Evolutionary conservation across 2,113 vertebrate genomes (phyloP), one percentile per base, ranked within the genome.

Genomic region (Bagarius yarrelli): DNA sequence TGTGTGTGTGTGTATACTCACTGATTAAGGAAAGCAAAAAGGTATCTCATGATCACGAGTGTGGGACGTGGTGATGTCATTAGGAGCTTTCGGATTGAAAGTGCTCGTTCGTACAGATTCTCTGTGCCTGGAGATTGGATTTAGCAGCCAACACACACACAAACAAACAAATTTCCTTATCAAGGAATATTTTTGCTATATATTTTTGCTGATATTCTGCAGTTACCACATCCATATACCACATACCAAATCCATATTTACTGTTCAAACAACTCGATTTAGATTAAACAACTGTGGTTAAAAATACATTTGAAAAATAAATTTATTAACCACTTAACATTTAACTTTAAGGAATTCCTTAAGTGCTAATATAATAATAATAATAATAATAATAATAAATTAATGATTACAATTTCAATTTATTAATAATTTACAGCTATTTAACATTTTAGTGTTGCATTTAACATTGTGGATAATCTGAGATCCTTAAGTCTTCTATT

Each of bases 21-120:
- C 98, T 99, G 98, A 90, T 98, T 99, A 87, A 99, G 96, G 92
- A 99, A 99, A 88, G 98, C 95, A 27, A 99, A 99, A 89, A 99
- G 95, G 91, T 99, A 99, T 88, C 98, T 95, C 95, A 98, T 97
- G 90, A 99, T 95, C 86, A 98, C 95, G 79, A 99, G 94, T 79
- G 96, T 94, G 2, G 96, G 95, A 72, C 95, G 94, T 34, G 96
- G 95, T 88, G 97, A 92, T 52, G 95, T 96, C 81, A 97, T 91
- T 80, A 99, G 94, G 84, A 99, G 95, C 93, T 98, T 98, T 60
- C 95, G 95, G 91, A 99, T 93, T 89, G 96, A 95, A 90, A 98
- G 95, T 14, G 98, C 96, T 88, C 98, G 93, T 90, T 99, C 98
- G 87, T 96, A 98, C 90, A 99, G 93, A 94, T 94, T 97, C 90